Evolutionary conservation across 2,888 invertebrate genomes (phyloP), one percentile per base, ranked within the genome.

Genomic region (Apotomis betuletana): DNA sequence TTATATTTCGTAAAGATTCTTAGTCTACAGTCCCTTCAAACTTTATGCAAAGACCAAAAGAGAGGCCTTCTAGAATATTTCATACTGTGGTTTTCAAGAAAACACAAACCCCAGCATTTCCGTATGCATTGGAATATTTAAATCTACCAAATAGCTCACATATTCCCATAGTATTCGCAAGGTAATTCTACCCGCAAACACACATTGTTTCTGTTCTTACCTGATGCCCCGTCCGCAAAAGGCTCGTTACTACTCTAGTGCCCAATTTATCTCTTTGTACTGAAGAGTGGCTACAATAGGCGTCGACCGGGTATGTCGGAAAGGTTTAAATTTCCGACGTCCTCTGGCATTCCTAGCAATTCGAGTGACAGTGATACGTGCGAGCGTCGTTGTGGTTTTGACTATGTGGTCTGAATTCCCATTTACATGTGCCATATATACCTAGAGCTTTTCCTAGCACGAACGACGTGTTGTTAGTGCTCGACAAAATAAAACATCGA

Each of bases 341-440:
- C 49, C 4, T 0, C 3, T 12, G 41, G 55, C 6, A 55, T 65
- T 57, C 55, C 57, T 46, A 46, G 36, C 46, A 65, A 55, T 46
- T 8, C 12, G 55, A 36, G 55, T n/a, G 65, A 27, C 15, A 44
- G 41, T 54, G n/a, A 15, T 13, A 49, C 46, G n/a, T 65, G 55
- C 54, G 9, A 65, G 57, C 55, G 57, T 57, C 44, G 52, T 38
- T 63, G 38, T 38, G 55, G 65, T n/a, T 57, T 6, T 36, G 65
- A 55, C 27, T 57, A 2, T 46, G 65, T 15, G 55, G 65, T n/a
- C 36, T 27, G 4, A 57, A n/a, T 27, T 8, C n/a, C 12, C 27
- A 55, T n/a, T 27, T 52, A 41, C 10, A 54, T 5, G 41, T 27
- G 27, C 27, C 27, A 27, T 27, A 27, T 27, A 27, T 27, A 27